Evolutionary conservation across 2,797 vertebrate species (phyloP).

Genomic region (Pseudotriccus pelzelni): DNA sequence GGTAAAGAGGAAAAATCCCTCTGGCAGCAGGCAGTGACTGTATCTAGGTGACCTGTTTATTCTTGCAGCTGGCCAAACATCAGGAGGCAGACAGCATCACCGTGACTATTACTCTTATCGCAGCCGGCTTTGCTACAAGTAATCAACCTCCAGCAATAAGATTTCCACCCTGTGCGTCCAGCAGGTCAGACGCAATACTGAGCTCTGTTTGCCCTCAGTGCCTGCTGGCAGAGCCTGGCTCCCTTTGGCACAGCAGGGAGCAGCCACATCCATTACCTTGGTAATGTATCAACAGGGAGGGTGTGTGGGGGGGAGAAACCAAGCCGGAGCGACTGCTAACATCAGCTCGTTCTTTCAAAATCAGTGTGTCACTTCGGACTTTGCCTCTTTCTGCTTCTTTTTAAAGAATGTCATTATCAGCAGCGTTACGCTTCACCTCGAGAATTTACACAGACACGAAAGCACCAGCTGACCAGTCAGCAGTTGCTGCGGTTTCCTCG

Average conservation of each 20-base stretch:
- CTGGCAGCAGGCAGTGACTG: not conserved
- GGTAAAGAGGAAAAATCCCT: not conserved
- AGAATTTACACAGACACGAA: not conserved
- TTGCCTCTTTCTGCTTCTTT: not conserved
- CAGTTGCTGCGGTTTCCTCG: not conserved
- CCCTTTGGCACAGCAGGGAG: not conserved
- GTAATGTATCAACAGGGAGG: accelerated
- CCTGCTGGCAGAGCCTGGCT: not conserved
- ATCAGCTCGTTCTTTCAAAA: not conserved
- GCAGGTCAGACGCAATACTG: not conserved
- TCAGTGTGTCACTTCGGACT: not conserved
- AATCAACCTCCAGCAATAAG: not conserved
- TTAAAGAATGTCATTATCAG: not conserved
- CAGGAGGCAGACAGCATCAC: slow-evolving; percentile 5
- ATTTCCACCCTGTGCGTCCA: not conserved
- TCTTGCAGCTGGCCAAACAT: slow-evolving; percentile 38
- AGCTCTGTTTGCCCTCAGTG: not conserved
- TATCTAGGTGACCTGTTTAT: slow-evolving; percentile 13
- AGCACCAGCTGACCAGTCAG: not conserved
- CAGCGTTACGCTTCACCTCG: not conserved
- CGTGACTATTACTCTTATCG: not conserved
- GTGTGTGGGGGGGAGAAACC: not conserved
- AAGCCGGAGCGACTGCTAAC: not conserved
- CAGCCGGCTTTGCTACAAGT: not conserved
- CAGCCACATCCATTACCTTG: not conserved